Evolutionary conservation across 2,113 vertebrate genomes (phyloP).

Genomic region (Sialia sialis): DNA sequence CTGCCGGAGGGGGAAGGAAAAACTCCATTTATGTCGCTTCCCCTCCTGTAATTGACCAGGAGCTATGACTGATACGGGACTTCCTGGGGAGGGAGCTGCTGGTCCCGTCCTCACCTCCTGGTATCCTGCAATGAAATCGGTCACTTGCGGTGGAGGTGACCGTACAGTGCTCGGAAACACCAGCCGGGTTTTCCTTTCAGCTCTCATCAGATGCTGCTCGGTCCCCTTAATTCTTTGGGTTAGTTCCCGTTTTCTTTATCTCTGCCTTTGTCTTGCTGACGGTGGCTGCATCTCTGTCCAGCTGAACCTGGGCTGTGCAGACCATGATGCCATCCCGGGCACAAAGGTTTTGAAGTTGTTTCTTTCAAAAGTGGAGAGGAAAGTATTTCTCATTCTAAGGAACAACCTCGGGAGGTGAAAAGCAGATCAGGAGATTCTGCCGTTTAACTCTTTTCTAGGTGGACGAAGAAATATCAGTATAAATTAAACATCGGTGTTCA

Average conservation of each 20-base stretch:
- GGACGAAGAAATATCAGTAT: background rate
- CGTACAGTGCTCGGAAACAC: background rate
- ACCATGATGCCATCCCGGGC: background rate
- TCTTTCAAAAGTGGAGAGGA: background rate
- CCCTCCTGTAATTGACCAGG: background rate
- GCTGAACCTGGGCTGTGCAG: background rate
- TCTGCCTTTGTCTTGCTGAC: background rate
- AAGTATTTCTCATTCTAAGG: background rate
- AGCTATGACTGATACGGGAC: background rate
- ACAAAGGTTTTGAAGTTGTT: background rate
- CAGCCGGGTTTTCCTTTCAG: background rate
- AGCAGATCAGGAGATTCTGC: background rate
- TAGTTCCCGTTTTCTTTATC: background rate
- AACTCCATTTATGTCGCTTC: background rate
- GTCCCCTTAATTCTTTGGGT: background rate
- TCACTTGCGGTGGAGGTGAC: background rate
- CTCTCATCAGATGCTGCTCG: background rate
- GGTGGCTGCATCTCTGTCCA: background rate
- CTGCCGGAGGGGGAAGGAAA: background rate
- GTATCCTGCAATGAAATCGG: fast-evolving
- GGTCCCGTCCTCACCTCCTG: background rate
- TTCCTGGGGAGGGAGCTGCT: background rate
- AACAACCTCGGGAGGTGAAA: background rate
- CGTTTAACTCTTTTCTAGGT: background rate
- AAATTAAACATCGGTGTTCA: background rate